Conservation (phyloP, 2,797 vertebrate genomes). For the Halcyon chelicuti region DNA sequence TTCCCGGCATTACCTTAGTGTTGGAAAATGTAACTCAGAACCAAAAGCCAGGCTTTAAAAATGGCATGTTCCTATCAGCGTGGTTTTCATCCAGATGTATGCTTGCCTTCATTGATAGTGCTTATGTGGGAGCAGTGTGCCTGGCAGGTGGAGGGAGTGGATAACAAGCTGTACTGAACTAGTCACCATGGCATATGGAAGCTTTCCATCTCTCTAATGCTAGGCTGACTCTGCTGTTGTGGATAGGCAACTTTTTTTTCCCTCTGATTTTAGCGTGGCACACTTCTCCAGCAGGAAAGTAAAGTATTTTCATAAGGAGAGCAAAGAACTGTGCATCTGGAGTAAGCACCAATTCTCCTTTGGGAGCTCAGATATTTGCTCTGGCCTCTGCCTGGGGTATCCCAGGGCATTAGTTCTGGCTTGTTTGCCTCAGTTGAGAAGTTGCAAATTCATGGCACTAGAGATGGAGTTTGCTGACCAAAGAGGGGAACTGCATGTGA, state of each 20-base stretch:
- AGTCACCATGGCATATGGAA: background rate
- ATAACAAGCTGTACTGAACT: background rate
- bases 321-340: background rate
- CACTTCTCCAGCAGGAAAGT: background rate
- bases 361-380: background rate
- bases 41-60: background rate
- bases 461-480: background rate
- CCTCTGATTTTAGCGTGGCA: background rate
- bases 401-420: background rate
- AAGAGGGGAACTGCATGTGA: conserved; percentile 13
- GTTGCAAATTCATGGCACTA: background rate
- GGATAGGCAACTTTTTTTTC: background rate
- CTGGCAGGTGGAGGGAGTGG: background rate
- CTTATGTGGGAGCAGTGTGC: background rate
- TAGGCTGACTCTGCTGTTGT: conserved; percentile 4
- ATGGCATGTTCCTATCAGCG: background rate
- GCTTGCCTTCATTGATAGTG: background rate
- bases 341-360: background rate
- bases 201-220: background rate
- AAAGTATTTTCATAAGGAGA: background rate
- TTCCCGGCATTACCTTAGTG: background rate
- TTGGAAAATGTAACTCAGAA: background rate
- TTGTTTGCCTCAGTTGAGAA: background rate
- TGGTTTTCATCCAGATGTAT: background rate
- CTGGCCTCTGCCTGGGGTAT: background rate